Evolutionary conservation across 2,888 invertebrate genomes (phyloP).

Genomic region (Drosophila mimetica): DNA sequence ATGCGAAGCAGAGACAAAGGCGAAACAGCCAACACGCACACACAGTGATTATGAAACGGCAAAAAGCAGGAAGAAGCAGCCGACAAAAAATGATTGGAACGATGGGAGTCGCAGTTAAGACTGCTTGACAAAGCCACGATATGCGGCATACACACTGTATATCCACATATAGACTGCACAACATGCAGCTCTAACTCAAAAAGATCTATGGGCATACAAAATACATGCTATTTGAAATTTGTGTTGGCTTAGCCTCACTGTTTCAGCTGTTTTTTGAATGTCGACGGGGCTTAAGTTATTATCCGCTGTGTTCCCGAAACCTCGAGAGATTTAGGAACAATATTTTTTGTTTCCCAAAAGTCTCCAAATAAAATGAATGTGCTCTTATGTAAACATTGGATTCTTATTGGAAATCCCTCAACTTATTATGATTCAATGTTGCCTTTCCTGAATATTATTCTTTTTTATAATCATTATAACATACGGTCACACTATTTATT

Average conservation of each 20-base stretch:
- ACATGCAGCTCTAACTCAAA: conserved; percentile 9
- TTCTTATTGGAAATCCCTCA: neutral
- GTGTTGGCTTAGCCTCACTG: conserved; percentile 12
- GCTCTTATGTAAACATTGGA: neutral
- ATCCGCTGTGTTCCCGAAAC: conserved; percentile 3
- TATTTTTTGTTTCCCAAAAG: neutral
- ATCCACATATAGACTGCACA: neutral
- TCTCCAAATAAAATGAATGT: neutral
- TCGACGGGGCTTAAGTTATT: conserved; percentile 19
- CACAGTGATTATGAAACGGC: conserved; percentile 66
- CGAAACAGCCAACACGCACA: conserved; percentile 29
- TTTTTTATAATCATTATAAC: neutral
- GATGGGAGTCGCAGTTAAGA: conserved; percentile 23
- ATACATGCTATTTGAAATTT: conserved; percentile 6
- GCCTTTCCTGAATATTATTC: too few relatives aligned
- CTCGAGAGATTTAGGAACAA: neutral
- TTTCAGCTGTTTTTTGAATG: conserved; percentile 30
- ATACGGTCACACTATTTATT: too few relatives aligned
- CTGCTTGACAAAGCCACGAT: conserved; percentile 13
- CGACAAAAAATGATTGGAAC: conserved; percentile 21
- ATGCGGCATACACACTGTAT: neutral
- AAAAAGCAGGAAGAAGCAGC: conserved; percentile 27
- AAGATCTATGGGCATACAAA: neutral
- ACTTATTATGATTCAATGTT: neutral
- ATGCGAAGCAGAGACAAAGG: conserved; percentile 57